Percentiles rank a stretch among this genome's conserved stretches.
These are phyloP conservation scores for Drosophila subobscura DNA, from an alignment of 1,140 invertebrate genomes.

Conservation along the genomic window DNA sequence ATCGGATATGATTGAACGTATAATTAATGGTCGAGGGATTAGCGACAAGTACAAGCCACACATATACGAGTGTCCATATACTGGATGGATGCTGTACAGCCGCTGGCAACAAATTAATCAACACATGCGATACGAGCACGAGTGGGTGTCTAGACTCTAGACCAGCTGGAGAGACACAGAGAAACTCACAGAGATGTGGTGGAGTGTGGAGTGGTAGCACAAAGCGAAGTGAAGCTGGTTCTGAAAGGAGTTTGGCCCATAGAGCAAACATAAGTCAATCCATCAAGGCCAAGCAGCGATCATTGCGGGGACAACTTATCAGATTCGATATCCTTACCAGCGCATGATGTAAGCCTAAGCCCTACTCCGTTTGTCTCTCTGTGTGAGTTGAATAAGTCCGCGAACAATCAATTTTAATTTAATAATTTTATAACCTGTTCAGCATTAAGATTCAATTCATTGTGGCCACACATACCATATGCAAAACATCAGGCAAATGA, in stretches of 20 bases:
- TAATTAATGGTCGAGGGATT: conserved; percentile 74
- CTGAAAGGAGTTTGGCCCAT: conserved; percentile 53
- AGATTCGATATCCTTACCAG: conserved; percentile 33
- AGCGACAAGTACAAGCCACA: conserved; percentile 68
- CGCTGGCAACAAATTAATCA: conserved; percentile 72
- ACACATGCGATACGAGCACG: conserved; percentile 37
- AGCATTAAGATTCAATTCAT: conserved; percentile 39
- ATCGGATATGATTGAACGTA: conserved; percentile 77
- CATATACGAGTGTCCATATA: conserved; percentile 18
- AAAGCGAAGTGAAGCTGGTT: conserved; percentile 27
- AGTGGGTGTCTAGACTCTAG: conserved; percentile 73
- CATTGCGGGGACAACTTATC: not conserved
- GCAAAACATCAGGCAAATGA: conserved; percentile 45
- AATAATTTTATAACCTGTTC: conserved; percentile 38
- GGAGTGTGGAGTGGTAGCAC: not conserved
- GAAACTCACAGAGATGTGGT: conserved; percentile 12
- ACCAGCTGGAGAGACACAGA: conserved; percentile 51
- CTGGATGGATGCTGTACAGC: conserved; percentile 60
- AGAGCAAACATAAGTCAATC: conserved; percentile 18
- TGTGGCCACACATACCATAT: conserved; percentile 31
- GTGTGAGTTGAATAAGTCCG: conserved; percentile 10
- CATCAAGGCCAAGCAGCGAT: conserved; percentile 20
- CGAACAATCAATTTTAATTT: not conserved
- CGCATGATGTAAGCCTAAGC: not conserved
- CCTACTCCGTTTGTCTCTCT: not conserved